These are phyloP conservation scores for Ctenochaetus hawaiiensis DNA, from an alignment of 2,797 vertebrate species.

Conservation along the genomic window DNA sequence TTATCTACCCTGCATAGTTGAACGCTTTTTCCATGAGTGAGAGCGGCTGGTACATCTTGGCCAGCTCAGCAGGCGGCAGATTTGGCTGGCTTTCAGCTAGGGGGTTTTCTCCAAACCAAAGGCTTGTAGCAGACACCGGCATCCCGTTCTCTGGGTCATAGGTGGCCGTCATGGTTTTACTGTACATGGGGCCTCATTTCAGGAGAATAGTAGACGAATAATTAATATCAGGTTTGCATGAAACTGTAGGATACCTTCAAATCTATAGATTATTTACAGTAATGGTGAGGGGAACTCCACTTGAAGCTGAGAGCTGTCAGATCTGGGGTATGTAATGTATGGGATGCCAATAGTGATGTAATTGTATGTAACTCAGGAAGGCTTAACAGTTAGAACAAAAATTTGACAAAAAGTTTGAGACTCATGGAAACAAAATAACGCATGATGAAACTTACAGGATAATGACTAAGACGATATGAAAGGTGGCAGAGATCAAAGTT, in stretches of 20 bases:
- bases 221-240: conserved; percentile 1
- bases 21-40: conserved; percentile 92
- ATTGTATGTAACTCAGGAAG: neutral
- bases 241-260: neutral
- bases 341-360: too few species aligned
- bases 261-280: neutral
- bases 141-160: conserved; percentile 94
- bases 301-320: neutral
- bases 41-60: conserved; percentile 91
- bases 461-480: conserved; percentile 1
- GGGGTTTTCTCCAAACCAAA: conserved; percentile 94
- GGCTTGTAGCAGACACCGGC: conserved; percentile 89
- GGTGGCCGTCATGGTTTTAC: conserved; percentile 94
- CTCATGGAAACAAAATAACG: neutral
- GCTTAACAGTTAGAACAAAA: conserved; percentile 6
- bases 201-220: neutral
- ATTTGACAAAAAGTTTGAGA: neutral
- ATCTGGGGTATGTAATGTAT: neutral
- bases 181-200: conserved; percentile 89
- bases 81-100: conserved; percentile 86
- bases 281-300: neutral
- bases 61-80: conserved; percentile 86
- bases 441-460: neutral
- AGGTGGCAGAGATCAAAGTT: conserved; percentile 6
- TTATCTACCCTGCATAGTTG: conserved; percentile 90